Evolutionary conservation across 1,140 invertebrate species (phyloP), one percentile per base, ranked within the genome.

Genomic region (Lepidurus apus): DNA sequence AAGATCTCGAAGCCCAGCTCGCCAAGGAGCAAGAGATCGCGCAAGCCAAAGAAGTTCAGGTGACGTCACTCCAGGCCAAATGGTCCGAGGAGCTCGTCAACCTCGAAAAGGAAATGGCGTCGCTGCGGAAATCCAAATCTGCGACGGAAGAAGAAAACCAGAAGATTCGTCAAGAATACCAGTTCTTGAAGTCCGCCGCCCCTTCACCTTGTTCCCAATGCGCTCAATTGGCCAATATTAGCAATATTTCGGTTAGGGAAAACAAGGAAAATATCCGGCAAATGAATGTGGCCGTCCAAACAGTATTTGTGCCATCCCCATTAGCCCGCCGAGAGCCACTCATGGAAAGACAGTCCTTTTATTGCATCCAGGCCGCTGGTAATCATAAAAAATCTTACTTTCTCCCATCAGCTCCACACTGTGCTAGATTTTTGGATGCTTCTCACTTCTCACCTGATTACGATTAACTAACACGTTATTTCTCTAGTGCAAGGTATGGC

Each of bases 131-230:
- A 47, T 0, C 34, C 24, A 44, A 77, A 44, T n/a, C 9, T n/a
- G 11, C 47, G 7, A 24, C 24, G 4, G 43, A 77, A 44, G 43
- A 45, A 44, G 75, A 77, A 45, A 77, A 43, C 1, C 75, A 45
- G 24, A 42, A 43, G 17, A 26, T 45, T 43, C 21, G 43, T 7
- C 34, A 77, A 45, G 75, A 77, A 44, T 45, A 42, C 43, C 43
- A 77, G 34, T 43, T 77, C 17, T 45, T 77, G 10, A 45, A 77
- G 13, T 43, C 43, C 75, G 75, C 17, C 10, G 21, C 24, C 75
- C 75, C 43, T 11, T 42, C 43, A 10, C 43, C 24, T 42, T 77
- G 43, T 44, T 42, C 75, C 43, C 43, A 77, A 1, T 26, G 24
- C 26, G 17, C 10, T 45, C 34, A 45, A 45, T n/a, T 13, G n/a